Conservation (phyloP, 2,888 invertebrate species). For the Cheilosia vernalis region DNA sequence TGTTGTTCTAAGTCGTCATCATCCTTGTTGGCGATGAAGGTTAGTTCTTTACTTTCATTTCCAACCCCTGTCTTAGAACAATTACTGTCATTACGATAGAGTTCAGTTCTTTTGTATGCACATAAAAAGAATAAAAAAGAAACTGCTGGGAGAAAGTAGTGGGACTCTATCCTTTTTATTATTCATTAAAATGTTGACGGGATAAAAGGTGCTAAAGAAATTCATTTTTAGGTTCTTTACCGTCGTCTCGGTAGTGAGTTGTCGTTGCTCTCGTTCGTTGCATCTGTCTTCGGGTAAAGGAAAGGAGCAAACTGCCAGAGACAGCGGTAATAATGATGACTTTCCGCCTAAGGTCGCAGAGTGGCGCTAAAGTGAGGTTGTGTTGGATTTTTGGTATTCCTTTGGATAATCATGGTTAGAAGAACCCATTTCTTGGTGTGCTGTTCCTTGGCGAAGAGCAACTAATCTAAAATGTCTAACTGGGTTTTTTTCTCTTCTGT, state of each 20-base stretch:
- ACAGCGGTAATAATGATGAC: conserved; percentile 51
- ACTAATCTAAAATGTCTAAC: conserved; percentile 54
- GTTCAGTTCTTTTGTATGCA: conserved; percentile 47
- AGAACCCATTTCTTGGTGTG: conserved; percentile 43
- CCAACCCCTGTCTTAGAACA: conserved; percentile 51
- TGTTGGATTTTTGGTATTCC: conserved; percentile 38
- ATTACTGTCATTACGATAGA: conserved; percentile 62
- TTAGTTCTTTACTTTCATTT: conserved; percentile 27
- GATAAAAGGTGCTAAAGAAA: conserved; percentile 66
- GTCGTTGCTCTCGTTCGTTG: neutral
- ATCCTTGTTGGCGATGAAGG: conserved; percentile 44
- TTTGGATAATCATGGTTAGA: conserved; percentile 41
- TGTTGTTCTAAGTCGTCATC: conserved; percentile 13
- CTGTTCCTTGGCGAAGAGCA: conserved; percentile 26
- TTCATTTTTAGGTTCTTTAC: conserved; percentile 57
- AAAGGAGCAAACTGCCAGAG: neutral
- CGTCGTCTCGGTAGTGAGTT: conserved; percentile 39
- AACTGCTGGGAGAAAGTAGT: conserved; percentile 7
- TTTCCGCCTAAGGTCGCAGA: conserved; percentile 41
- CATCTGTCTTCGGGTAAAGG: conserved; percentile 3
- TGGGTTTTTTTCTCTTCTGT: neutral
- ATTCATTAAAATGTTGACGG: conserved; percentile 74
- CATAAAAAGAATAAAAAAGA: conserved; percentile 30
- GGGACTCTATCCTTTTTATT: conserved; percentile 74
- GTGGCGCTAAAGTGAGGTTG: conserved; percentile 22